A percentile compares a stretch with the other conserved stretches of the same genome.
These are phyloP conservation scores for Burhinus bistriatus DNA, from an alignment of 2,113 vertebrate species.

Conservation along the genomic window DNA sequence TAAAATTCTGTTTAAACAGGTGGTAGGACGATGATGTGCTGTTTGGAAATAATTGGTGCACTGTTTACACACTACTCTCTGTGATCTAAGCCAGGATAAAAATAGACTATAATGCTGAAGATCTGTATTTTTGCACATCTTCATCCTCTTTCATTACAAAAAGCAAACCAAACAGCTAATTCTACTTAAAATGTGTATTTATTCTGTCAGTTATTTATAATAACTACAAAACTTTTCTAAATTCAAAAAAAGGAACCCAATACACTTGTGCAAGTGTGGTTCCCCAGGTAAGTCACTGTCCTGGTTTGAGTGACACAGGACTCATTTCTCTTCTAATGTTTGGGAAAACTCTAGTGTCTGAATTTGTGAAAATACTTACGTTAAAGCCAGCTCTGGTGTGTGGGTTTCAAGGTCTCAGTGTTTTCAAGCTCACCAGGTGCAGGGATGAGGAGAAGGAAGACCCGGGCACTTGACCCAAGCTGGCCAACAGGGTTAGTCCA, in stretches of 20 bases:
- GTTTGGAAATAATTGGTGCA: conserved; percentile 35
- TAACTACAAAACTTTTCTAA: neutral
- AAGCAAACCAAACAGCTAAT: neutral
- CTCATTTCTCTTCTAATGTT: too few relatives aligned
- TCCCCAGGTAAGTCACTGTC: neutral
- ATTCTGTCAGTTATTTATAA: neutral
- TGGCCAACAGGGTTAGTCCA: too few relatives aligned
- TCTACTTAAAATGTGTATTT: neutral
- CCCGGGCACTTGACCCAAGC: too few relatives aligned
- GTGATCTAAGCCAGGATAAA: neutral
- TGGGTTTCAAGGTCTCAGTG: too few relatives aligned
- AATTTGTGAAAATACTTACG: too few relatives aligned
- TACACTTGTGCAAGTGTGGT: neutral
- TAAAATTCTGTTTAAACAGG: conserved; percentile 37
- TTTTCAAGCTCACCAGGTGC: too few relatives aligned
- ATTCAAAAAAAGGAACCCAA: neutral
- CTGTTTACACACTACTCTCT: conserved; percentile 19
- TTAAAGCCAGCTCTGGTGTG: too few relatives aligned
- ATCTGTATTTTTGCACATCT: conserved; percentile 1
- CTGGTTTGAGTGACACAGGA: too few relatives aligned
- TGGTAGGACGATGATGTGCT: neutral
- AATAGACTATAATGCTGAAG: neutral
- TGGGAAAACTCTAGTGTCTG: too few relatives aligned
- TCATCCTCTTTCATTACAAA: conserved; percentile 9
- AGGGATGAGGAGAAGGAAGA: too few relatives aligned